A percentile compares a stretch with the other conserved stretches of the same genome.
Evolutionary conservation across 2,113 vertebrate genomes (phyloP).

Genomic region (Motacilla alba): DNA sequence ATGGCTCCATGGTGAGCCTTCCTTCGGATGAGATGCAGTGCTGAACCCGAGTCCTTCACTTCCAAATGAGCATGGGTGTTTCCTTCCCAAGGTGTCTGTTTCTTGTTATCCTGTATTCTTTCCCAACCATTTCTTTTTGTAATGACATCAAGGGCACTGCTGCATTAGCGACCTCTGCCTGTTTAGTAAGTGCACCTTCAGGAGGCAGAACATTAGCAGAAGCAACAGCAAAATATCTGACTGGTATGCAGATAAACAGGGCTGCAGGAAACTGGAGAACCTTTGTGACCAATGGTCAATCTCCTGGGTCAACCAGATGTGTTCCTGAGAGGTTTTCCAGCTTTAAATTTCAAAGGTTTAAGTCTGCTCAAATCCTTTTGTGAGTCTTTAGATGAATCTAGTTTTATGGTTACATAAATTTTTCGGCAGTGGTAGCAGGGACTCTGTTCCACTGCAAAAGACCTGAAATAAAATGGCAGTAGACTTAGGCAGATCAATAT

Average conservation of each 20-base stretch:
- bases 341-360: not conserved
- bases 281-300: not conserved
- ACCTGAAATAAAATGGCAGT: not conserved
- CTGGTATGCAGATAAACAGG: not conserved
- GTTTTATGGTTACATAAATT: slow-evolving; percentile 5
- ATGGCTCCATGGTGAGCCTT: not conserved
- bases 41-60: not conserved
- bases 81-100: not conserved
- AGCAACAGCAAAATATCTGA: not conserved
- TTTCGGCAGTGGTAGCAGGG: not conserved
- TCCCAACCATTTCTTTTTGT: not conserved
- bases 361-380: not conserved
- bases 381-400: not conserved
- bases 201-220: not conserved
- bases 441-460: not conserved
- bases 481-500: slow-evolving; percentile 15
- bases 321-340: not conserved
- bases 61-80: not conserved
- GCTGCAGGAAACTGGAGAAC: not conserved
- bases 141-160: not conserved
- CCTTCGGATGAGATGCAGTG: not conserved
- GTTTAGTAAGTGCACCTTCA: not conserved
- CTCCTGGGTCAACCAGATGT: not conserved
- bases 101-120: not conserved
- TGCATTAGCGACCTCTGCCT: not conserved